These are phyloP conservation scores for Anguilla pacifica DNA, from an alignment of 2,797 vertebrate genomes.

Conservation along the genomic window DNA sequence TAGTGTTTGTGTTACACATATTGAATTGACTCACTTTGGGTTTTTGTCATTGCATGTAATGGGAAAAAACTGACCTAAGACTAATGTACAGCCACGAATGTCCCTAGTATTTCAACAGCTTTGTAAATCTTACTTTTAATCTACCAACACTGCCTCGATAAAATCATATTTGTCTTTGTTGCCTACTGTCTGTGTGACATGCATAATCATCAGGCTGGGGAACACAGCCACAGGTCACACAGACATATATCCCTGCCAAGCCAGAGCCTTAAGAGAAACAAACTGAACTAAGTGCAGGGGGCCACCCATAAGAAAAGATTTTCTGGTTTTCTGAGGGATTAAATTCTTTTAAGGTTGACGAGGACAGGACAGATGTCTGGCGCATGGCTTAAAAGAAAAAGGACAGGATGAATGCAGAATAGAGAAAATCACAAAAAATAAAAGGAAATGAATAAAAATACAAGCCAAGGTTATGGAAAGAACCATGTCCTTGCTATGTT, in stretches of 20 bases:
- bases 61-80: slow-evolving; percentile 15
- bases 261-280: not conserved
- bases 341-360: not conserved
- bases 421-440: not conserved
- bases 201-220: slow-evolving; percentile 17
- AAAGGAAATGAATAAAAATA: not conserved
- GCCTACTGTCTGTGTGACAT: not conserved
- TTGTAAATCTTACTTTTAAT: slow-evolving; percentile 24
- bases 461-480: not conserved
- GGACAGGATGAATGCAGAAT: not conserved
- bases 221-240: slow-evolving; percentile 1
- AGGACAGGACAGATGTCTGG: not conserved
- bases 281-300: not conserved
- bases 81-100: not conserved
- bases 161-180: slow-evolving; percentile 9
- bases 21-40: not conserved
- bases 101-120: slow-evolving; percentile 21
- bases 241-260: not conserved
- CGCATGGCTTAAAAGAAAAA: not conserved
- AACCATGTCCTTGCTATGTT: not conserved
- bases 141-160: not conserved
- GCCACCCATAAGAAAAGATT: not conserved
- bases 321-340: not conserved
- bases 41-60: slow-evolving; percentile 6
- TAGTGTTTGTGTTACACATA: not conserved